Conservation (phyloP, 2,888 invertebrate species). For the Ochropacha duplaris region DNA sequence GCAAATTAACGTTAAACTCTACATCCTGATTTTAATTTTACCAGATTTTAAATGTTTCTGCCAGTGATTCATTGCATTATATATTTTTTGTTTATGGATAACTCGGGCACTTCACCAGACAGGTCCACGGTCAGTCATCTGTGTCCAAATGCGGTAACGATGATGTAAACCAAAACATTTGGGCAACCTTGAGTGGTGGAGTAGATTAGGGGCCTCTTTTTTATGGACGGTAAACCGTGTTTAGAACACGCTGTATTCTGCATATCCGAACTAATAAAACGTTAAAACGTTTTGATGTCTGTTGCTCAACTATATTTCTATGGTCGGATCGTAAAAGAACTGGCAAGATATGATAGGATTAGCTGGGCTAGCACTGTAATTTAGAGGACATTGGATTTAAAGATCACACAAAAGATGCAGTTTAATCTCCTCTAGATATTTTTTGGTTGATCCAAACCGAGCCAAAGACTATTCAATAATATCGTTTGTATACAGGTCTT, state of each 20-base stretch:
- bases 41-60: slow-evolving; percentile 9
- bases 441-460: no score
- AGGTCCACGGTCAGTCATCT: slow-evolving; percentile 45
- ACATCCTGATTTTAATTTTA: slow-evolving; percentile 44
- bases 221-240: slow-evolving; percentile 23
- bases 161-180: slow-evolving; percentile 58
- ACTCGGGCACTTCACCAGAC: slow-evolving; percentile 19
- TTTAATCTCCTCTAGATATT: neutral
- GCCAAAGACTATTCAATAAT: neutral
- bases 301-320: neutral
- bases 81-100: slow-evolving; percentile 19
- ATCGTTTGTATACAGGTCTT: neutral
- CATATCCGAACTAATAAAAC: slow-evolving; percentile 1
- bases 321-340: neutral
- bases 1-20: slow-evolving; percentile 62
- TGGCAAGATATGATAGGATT: neutral
- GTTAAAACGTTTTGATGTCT: neutral
- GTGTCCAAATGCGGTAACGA: slow-evolving; percentile 52
- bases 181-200: slow-evolving; percentile 52
- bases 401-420: no score
- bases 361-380: neutral
- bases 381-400: neutral
- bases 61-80: slow-evolving; percentile 13
- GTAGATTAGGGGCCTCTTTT: slow-evolving; percentile 43
- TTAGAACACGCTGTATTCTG: slow-evolving; percentile 9